Evolutionary conservation across 2,797 vertebrate species (phyloP).

Genomic region (Pantherophis alleghaniensis): DNA sequence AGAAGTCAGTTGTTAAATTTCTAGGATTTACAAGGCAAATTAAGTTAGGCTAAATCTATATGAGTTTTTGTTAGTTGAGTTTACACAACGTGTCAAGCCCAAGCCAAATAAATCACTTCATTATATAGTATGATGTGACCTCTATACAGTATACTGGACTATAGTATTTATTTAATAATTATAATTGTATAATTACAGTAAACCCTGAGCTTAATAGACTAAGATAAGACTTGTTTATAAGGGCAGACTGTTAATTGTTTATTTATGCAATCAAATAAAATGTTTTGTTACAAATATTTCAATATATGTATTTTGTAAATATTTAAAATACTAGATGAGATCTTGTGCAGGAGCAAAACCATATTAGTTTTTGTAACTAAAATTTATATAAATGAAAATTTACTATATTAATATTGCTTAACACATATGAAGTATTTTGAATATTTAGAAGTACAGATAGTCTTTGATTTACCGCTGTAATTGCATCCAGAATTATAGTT

Average conservation of each 20-base stretch:
- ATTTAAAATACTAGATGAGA: neutral
- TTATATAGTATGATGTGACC: neutral
- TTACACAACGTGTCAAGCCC: neutral
- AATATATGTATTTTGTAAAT: neutral
- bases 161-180: neutral
- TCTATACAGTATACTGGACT: neutral
- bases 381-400: neutral
- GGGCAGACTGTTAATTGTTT: neutral
- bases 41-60: neutral
- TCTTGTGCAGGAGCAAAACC: neutral
- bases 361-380: neutral
- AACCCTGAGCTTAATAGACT: neutral
- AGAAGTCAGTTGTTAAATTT: neutral
- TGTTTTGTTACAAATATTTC: neutral
- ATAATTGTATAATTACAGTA: neutral
- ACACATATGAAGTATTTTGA: neutral
- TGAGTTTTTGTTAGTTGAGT: neutral
- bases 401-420: neutral
- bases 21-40: neutral
- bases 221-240: neutral
- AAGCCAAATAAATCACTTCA: neutral
- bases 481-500: no score
- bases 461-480: no score
- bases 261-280: neutral
- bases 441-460: neutral